Conservation (phyloP, 2,113 vertebrate genomes). For the Calidris pugnax region DNA sequence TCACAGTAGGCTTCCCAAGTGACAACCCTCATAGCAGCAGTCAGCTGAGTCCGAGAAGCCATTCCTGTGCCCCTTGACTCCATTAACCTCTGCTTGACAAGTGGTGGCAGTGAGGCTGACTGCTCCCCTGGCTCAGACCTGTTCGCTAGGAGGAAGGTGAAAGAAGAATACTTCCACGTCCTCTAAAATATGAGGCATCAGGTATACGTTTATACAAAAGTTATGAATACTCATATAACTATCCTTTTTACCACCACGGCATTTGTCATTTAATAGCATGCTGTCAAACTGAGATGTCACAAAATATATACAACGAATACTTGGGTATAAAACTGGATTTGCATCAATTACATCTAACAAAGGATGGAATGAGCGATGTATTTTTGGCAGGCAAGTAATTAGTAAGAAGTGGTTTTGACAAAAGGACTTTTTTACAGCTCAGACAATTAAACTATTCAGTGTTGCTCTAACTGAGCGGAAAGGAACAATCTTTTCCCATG, state of each 20-base stretch:
- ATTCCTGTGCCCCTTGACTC: neutral
- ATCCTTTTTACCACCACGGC: neutral
- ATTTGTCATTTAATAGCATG: neutral
- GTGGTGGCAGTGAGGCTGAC: neutral
- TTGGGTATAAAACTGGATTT: neutral
- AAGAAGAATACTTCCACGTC: neutral
- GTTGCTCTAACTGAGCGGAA: neutral
- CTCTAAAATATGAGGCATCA: neutral
- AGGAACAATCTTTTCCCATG: neutral
- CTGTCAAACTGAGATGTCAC: neutral
- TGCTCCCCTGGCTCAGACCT: neutral
- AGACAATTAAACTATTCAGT: neutral
- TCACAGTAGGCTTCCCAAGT: neutral
- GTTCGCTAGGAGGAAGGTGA: neutral
- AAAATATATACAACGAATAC: neutral
- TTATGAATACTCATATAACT: neutral
- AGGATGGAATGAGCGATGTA: neutral
- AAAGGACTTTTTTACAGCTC: neutral
- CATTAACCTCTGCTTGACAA: neutral
- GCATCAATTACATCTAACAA: neutral
- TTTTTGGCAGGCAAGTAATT: conserved; percentile 7
- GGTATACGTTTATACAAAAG: neutral
- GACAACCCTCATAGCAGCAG: neutral
- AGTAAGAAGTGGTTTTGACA: neutral
- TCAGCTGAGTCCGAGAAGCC: neutral